These are phyloP conservation scores for Macrobrachium nipponense DNA, from an alignment of 1,140 invertebrate species.

Conservation along the genomic window DNA sequence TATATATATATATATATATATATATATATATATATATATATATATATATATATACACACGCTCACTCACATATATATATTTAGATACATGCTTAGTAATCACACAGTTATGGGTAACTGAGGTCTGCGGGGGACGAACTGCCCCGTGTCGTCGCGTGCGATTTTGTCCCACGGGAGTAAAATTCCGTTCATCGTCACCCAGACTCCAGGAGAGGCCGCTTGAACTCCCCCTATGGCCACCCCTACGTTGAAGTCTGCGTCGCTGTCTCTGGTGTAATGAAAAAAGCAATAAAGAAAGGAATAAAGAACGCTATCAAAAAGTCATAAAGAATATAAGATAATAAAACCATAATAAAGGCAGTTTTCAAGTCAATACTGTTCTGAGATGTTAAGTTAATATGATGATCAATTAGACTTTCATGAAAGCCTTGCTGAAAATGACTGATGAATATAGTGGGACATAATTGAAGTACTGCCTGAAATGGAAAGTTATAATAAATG, in stretches of 20 bases:
- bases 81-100: neutral
- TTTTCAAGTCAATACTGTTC: no score
- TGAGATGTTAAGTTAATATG: neutral
- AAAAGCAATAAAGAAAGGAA: neutral
- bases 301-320: no score
- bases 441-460: no score
- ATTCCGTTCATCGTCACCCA: conserved; percentile 54
- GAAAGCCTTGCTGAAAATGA: neutral
- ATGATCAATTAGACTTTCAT: neutral
- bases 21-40: conserved; percentile 37
- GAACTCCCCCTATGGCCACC: conserved; percentile 41
- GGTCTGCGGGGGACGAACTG: conserved; percentile 43
- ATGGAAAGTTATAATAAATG: no score
- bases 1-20: conserved; percentile 34
- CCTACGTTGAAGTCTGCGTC: conserved; percentile 54
- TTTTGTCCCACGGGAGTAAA: conserved; percentile 30
- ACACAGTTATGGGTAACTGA: conserved; percentile 44
- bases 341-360: neutral
- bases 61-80: conserved; percentile 2
- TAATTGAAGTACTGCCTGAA: no score
- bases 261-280: conserved; percentile 18
- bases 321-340: neutral
- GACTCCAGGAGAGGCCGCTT: conserved; percentile 35
- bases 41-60: conserved; percentile 16
- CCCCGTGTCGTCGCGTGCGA: conserved; percentile 43